Evolutionary conservation across 1,140 invertebrate genomes (phyloP).

Genomic region (Drosophila suzukii): DNA sequence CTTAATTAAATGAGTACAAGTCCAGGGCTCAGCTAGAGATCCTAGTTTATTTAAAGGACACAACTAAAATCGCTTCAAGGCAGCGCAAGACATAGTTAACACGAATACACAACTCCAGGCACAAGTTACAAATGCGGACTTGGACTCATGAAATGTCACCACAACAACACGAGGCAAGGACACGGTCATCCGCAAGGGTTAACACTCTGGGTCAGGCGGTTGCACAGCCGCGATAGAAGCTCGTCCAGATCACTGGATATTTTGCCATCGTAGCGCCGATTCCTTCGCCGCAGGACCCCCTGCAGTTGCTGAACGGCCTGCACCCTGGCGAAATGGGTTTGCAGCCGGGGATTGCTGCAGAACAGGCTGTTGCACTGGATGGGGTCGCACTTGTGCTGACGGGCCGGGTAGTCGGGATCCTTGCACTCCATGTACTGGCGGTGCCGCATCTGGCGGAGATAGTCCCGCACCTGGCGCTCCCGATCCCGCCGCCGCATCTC

Average conservation of each 20-base stretch:
- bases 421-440: slow-evolving; percentile 28
- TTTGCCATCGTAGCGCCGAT: background rate
- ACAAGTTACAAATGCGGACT: background rate
- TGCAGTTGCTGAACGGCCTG: slow-evolving; percentile 46
- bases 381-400: slow-evolving; percentile 35
- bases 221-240: slow-evolving; percentile 7
- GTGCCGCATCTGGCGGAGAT: slow-evolving; percentile 36
- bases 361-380: slow-evolving; percentile 28
- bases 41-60: slow-evolving; percentile 14
- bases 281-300: background rate
- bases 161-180: background rate
- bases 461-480: slow-evolving; percentile 23
- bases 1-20: slow-evolving; percentile 20
- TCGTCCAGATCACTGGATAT: slow-evolving; percentile 3
- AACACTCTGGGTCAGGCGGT: background rate
- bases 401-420: background rate
- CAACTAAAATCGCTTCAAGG: background rate
- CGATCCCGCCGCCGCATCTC: slow-evolving; percentile 42
- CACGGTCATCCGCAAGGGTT: background rate
- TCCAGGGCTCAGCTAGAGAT: background rate
- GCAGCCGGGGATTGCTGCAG: slow-evolving; percentile 19
- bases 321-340: slow-evolving; percentile 38
- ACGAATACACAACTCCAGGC: background rate
- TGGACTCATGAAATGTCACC: slow-evolving; percentile 11
- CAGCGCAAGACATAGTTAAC: background rate